Evolutionary conservation across 2,113 vertebrate genomes (phyloP).

Genomic region (Serinus canaria): DNA sequence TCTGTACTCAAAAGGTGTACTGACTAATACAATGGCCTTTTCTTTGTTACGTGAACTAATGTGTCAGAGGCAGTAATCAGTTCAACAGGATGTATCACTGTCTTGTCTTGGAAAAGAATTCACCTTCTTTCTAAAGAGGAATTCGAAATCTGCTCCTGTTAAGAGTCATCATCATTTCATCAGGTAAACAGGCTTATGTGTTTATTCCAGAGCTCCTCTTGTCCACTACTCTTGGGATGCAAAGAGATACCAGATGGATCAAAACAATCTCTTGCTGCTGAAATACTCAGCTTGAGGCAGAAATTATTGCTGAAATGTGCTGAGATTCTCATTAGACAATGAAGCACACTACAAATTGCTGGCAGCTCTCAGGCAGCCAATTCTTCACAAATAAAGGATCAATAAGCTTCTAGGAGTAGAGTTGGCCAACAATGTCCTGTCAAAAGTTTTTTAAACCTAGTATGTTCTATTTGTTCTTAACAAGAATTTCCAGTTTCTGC

Average conservation of each 20-base stretch:
- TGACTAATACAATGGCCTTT: not conserved
- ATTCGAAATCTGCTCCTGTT: not conserved
- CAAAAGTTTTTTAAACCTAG: not conserved
- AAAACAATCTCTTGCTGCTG: not conserved
- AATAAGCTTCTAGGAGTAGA: not conserved
- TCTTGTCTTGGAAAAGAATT: not conserved
- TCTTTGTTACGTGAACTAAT: not conserved
- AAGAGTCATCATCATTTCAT: not conserved
- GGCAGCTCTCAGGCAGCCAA: not conserved
- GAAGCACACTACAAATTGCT: not conserved
- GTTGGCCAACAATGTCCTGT: not conserved
- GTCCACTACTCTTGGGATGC: not conserved
- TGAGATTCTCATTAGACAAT: not conserved
- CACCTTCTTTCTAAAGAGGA: not conserved
- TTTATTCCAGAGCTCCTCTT: not conserved
- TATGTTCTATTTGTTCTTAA: not conserved
- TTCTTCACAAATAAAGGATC: not conserved
- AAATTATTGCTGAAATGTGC: not conserved
- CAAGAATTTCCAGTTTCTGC: not conserved
- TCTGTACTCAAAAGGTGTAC: not conserved
- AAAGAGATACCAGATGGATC: not conserved
- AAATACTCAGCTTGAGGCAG: not conserved
- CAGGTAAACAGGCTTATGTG: not conserved
- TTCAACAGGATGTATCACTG: not conserved
- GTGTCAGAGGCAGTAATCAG: not conserved